These are phyloP conservation scores for Phanerotoma sp. DNA, from an alignment of 2,888 invertebrate species.

Conservation along the genomic window DNA sequence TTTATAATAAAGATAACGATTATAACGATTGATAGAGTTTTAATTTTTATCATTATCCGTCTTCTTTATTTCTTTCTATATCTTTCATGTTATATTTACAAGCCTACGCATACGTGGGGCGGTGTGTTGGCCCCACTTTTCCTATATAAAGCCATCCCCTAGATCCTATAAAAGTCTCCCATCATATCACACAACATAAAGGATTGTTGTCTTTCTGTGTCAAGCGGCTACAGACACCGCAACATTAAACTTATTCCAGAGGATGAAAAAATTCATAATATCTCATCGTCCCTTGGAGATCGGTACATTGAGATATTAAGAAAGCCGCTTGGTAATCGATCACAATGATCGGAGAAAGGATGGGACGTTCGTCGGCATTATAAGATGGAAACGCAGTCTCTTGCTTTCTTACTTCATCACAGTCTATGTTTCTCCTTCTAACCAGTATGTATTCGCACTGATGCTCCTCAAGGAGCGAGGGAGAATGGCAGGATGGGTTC, in stretches of 20 bases:
- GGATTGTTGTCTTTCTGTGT: neutral
- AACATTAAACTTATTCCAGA: neutral
- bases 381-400: constrained; percentile 13
- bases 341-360: constrained; percentile 20
- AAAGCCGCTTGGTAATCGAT: constrained; percentile 24
- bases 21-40: constrained; percentile 2
- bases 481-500: constrained; percentile 34
- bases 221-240: neutral
- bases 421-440: neutral
- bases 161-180: neutral
- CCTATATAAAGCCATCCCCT: constrained; percentile 15
- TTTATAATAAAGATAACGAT: constrained; percentile 23
- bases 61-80: neutral
- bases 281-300: constrained; percentile 18
- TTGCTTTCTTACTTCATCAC: neutral
- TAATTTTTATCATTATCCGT: neutral
- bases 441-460: neutral
- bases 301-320: constrained; percentile 29
- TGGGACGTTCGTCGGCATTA: constrained; percentile 11
- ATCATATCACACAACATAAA: neutral
- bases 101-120: constrained; percentile 22
- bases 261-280: constrained; percentile 12
- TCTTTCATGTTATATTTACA: neutral
- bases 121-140: constrained; percentile 38
- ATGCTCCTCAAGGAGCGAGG: neutral